These are phyloP conservation scores for Netelia melanura DNA, from an alignment of 2,888 invertebrate species.

Conservation along the genomic window DNA sequence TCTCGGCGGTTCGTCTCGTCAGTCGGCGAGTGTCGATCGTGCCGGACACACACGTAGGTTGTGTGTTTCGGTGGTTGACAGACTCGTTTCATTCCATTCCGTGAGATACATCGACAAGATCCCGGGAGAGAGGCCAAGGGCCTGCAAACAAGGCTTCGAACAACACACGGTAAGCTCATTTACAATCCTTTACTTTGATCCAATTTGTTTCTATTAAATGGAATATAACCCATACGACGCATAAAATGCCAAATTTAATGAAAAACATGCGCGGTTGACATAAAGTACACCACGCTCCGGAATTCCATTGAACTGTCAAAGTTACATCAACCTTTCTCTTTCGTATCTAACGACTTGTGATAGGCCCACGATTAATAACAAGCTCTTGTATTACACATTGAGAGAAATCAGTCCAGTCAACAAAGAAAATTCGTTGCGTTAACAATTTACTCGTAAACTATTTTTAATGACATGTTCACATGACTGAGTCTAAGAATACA, in stretches of 20 bases:
- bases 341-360: background rate
- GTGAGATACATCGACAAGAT: background rate
- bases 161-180: constrained; percentile 42
- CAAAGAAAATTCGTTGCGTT: background rate
- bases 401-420: background rate
- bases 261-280: background rate
- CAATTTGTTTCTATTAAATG: background rate
- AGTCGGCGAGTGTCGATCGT: constrained; percentile 64
- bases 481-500: background rate
- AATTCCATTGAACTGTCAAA: constrained; percentile 11
- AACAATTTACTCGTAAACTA: background rate
- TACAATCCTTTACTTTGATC: background rate
- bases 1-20: constrained; percentile 26
- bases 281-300: background rate
- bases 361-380: background rate
- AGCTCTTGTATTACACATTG: background rate
- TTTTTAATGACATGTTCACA: background rate
- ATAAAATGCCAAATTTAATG: background rate
- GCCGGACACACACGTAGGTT: constrained; percentile 32
- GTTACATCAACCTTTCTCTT: background rate
- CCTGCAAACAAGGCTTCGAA: background rate
- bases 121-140: constrained; percentile 11
- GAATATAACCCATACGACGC: background rate
- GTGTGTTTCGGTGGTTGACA: constrained; percentile 5
- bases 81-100: background rate